Evolutionary conservation across 2,113 vertebrate species (phyloP), one percentile per base, ranked within the genome.

Genomic region (Arothron firmamentum): DNA sequence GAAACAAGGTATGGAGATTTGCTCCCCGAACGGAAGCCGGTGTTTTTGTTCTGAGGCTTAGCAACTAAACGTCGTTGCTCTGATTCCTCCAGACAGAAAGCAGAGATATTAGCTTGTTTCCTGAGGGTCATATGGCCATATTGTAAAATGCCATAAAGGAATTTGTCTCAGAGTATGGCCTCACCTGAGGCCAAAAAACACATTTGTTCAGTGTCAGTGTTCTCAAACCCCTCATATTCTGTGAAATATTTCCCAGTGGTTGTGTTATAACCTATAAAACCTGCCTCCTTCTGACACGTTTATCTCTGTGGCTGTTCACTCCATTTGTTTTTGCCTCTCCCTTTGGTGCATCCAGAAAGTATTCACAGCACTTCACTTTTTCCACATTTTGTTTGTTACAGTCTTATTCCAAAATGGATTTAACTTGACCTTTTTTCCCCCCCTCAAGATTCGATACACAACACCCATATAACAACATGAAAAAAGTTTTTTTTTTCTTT

Each of bases 281-380:
- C 67, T 59, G 62, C 69, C 52, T 10, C 66, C 71, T 43, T 45
- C 52, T 34, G 20, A 58, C 67, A 60, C 80, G 76, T 87, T 77
- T 57, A 63, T 86, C 82, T 85, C 63, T 48, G 47, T 45, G 67
- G 59, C 64, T 19, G 13, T 66, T 64, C 42, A 57, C 74, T 75
- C 67, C 79, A 72, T 82, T 85, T 78, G 74, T 75, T 82, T 67
- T 65, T 57, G 62, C 58, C 60, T 81, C 51, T 63, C 28, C 57
- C 57, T 65, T 78, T 51, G 51, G 25, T 28, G 25, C 25, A 28
- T 28, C 25, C 25, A 6, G 4, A 28, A 28, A 28, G 4, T 28
- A 28, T 28, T 28, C 25, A 28, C 2, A 28, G 25, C 4, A 5
- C 6, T 28, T 28, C 25, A 28, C 25, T 28, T 28, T 28, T 28